Base-by-base conservation (phyloP, 2,113 vertebrate genomes). In the Tor tambroides region DNA sequence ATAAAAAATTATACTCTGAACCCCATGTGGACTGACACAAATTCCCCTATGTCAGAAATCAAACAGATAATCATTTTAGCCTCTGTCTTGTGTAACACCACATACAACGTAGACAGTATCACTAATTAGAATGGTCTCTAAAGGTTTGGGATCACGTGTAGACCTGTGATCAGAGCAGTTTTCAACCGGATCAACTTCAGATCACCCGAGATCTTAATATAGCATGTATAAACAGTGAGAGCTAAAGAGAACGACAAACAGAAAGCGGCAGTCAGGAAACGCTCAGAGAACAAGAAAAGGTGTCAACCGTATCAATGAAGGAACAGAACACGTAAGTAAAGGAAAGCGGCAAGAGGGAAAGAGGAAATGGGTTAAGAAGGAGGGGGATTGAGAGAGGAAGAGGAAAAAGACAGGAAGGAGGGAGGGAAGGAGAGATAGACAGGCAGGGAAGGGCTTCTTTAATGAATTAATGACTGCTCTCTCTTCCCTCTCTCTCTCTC, bases 391-490 rank as follows among this genome's bases (percentile, higher is more conserved):
- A 28, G 35, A 78, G 51, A 85, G 77, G 5, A 86, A 72, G 83
- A 21, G 61, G 80, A 7, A 30, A 21, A 81, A 67, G 28, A 84
- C 43, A 56, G 41, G 49, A 81, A 85, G 74, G 84, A 78, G 84
- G 80, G 35, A 79, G 49, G 38, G 79, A 87, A 74, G 12, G 28
- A 65, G 79, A 80, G 54, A 80, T n/a, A 84, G 85, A 87, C 54
- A 87, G 86, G 69, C 65, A 87, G 74, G 74, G 86, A 76, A 72
- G 74, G 74, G 90, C 86, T 79, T 89, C 90, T 94, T 92, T 94
- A 94, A 94, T 95, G 93, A 95, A 94, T 95, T 93, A 95, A 95
- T 93, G 93, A 95, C 93, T 93, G 87, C 91, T 93, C 92, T 93
- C 93, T 91, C 89, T 90, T 89, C 2, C 7, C 90, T 92, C 89